These are phyloP conservation scores for Arvicanthis niloticus DNA, from an alignment of 2,113 vertebrate genomes.

Conservation along the genomic window DNA sequence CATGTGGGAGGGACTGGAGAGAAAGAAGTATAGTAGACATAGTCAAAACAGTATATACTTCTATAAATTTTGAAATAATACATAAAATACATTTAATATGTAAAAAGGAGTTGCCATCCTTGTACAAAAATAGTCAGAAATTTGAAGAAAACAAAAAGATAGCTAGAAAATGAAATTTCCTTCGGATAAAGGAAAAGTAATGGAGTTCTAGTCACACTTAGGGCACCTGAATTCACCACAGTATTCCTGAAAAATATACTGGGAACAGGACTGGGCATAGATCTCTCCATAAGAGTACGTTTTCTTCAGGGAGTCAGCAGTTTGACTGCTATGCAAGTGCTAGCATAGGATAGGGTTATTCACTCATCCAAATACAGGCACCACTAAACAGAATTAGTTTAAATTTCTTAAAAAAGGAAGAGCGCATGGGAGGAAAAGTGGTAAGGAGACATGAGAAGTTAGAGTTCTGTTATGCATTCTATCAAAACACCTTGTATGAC, in stretches of 20 bases:
- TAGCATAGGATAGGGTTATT: not conserved
- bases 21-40: not conserved
- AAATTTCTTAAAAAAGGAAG: not conserved
- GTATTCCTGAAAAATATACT: not conserved
- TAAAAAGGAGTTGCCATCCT: not conserved
- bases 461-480: too few species aligned
- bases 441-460: too few species aligned
- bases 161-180: not conserved
- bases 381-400: not conserved
- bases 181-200: not conserved
- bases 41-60: not conserved
- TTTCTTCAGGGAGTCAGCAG: not conserved
- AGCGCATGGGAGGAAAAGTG: too few species aligned
- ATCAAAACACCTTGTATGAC: not conserved
- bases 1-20: too few species aligned
- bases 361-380: not conserved
- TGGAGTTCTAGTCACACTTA: not conserved
- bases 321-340: accelerated
- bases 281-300: not conserved
- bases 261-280: not conserved
- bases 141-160: not conserved
- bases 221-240: not conserved
- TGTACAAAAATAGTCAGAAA: not conserved
- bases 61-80: not conserved
- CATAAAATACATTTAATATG: not conserved